These are phyloP conservation scores for Zosterops borbonicus DNA, from an alignment of 2,113 vertebrate genomes.

Conservation along the genomic window DNA sequence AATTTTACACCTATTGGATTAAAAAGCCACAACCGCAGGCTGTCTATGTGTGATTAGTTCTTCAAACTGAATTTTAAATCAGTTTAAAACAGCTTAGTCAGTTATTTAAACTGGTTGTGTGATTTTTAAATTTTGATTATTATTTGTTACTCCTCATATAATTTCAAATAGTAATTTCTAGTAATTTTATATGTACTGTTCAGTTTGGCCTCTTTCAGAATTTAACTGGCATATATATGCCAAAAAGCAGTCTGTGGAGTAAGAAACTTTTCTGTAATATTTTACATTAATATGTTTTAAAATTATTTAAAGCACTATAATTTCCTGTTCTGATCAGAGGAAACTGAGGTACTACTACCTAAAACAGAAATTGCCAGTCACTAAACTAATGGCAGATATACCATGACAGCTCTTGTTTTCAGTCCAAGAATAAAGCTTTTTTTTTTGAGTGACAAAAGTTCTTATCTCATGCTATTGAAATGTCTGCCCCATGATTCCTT, in stretches of 20 bases:
- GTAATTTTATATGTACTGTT: not conserved
- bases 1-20: conserved; percentile 61
- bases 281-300: not conserved
- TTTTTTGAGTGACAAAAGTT: not conserved
- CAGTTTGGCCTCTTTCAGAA: not conserved
- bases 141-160: not conserved
- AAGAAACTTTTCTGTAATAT: not conserved
- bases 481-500: not conserved
- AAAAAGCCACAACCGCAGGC: conserved; percentile 17
- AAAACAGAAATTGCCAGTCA: not conserved
- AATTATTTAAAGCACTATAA: not conserved
- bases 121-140: not conserved
- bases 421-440: not conserved
- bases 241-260: not conserved
- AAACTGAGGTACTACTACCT: not conserved
- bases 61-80: not conserved
- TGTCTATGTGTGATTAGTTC: conserved; percentile 32
- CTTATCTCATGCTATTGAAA: not conserved
- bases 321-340: not conserved
- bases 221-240: not conserved
- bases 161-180: not conserved
- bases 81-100: conserved; percentile 8
- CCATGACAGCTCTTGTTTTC: not conserved
- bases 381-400: not conserved
- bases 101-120: not conserved